Base-by-base conservation (phyloP, 2,888 invertebrate species). In the Drosophila sordidapex region DNA sequence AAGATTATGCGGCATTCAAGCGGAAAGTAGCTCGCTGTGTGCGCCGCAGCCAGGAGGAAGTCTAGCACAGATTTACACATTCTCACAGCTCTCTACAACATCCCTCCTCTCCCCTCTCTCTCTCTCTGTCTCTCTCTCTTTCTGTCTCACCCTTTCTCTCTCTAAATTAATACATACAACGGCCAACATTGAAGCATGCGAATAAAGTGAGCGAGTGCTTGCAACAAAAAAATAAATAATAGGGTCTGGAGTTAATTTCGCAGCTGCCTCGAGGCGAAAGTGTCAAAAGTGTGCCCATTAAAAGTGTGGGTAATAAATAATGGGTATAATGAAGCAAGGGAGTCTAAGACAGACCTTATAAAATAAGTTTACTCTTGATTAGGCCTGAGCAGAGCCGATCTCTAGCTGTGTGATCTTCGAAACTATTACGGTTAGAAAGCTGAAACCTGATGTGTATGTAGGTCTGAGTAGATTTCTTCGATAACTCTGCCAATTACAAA, bases 21-120 rank as follows among this genome's bases (percentile, higher is more conserved):
- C 96, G 97, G 94, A 98, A 98, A 95, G 99, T 99, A 91, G 97
- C 98, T 91, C 96, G 97, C 94, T 99, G 99, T 95, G 99, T 99
- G 93, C 96, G 99, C 94, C 98, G 97, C 95, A 99, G 99, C 95
- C 99, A 99, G 96, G 99, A 99, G 94, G 98, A 98, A 53, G 78
- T 87, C 46, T 87, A 81, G 36, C 4, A 4, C 10, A 40, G 18
- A n/a, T 29, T 13, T 8, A 31, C 2, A 4, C 18, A 15, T 18
- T 36, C 31, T 11, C 21, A 27, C 4, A 21, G 11, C 53, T 27
- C 38, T 6, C 10, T 18, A 25, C 13, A 21, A 21, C 1, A 43
- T 49, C 8, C 5, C 21, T 15, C 25, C 7, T 25, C 15, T 18
- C 13, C 13, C 21, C 7, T 7, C 11, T 46, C 7, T 7, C 13